These are phyloP conservation scores for Champsocephalus gunnari DNA, from an alignment of 2,797 vertebrate species.

Conservation along the genomic window DNA sequence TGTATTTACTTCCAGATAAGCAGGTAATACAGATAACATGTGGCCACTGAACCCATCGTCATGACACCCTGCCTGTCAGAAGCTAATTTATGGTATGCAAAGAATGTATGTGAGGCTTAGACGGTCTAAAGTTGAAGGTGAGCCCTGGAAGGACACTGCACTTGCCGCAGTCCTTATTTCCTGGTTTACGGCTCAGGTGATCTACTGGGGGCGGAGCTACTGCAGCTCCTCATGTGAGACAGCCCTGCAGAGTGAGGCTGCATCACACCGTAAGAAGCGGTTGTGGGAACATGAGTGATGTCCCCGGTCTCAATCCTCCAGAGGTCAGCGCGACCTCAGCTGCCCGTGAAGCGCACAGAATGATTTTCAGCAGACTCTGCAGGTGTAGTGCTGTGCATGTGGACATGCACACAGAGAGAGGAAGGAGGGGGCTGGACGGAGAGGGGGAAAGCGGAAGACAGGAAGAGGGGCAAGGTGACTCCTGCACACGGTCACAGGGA, in stretches of 20 bases:
- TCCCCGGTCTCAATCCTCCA: constrained; percentile 34
- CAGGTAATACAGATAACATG: not conserved
- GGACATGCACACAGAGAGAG: not conserved
- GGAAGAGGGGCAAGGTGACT: constrained; percentile 76
- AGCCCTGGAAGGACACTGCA: constrained; percentile 61
- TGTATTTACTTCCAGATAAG: not conserved
- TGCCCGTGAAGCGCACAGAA: not conserved
- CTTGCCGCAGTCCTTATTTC: constrained; percentile 67
- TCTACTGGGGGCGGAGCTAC: constrained; percentile 27
- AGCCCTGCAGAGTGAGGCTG: constrained; percentile 28
- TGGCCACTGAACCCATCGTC: not conserved
- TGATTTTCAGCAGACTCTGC: constrained; percentile 18
- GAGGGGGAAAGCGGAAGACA: constrained; percentile 51
- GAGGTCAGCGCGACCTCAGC: constrained; percentile 56
- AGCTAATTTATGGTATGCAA: not conserved
- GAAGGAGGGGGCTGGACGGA: constrained; percentile 43
- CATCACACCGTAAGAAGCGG: not conserved
- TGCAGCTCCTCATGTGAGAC: constrained; percentile 31
- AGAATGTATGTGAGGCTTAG: not conserved
- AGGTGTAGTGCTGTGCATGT: constrained; percentile 29
- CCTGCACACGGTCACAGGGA: constrained; percentile 24
- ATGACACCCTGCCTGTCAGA: not conserved
- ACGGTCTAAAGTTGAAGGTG: constrained; percentile 66
- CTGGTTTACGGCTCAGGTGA: constrained; percentile 72
- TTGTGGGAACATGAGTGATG: constrained; percentile 7